Evolutionary conservation across 2,888 invertebrate genomes (phyloP), one percentile per base, ranked within the genome.

Genomic region (Ichneumon xanthorius): DNA sequence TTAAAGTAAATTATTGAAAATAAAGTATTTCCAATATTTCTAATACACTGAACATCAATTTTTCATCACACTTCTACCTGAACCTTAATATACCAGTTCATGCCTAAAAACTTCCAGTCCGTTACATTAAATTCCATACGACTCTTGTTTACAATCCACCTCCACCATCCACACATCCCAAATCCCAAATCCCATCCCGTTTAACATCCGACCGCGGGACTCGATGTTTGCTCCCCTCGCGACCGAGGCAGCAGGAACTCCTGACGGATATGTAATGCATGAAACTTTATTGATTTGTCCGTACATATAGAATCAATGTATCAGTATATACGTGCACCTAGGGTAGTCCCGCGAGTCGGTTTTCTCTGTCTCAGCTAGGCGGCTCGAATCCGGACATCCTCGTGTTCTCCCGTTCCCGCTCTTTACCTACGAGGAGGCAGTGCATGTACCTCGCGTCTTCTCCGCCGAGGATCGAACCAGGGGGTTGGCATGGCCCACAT

Each of bases 401-500:
- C 58, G 14, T 1, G 22, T 4, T 58, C 26, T 58, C 58, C 22
- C 4, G 9, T 58, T 73, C 45, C 45, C 73, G n/a, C 40, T n/a
- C 58, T 73, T 61, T 30, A 61, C 58, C 73, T 73, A 71, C 48
- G 11, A 50, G 11, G 53, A 48, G 50, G 61, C 19, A 73, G 33
- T 77, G 53, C 33, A 19, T 76, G 71, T 61, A 80, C 72, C 65
- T 71, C 40, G 80, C 63, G 76, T 50, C 50, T 77, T 77, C 71
- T 80, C 40, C 72, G 2, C 22, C 14, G 70, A 72, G 71, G 63
- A 58, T 73, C 73, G 73, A 80, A 79, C 76, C 70, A 61, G 80
- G 45, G 68, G 63, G 58, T 58, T 53, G 77, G 73, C 22, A 73
- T 78, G 84, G 77, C 77, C 80, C 80, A 84, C 84, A 81, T 84